Conservation (phyloP, 1,140 invertebrate genomes). For the Bombyx mori region ASM3026992v2 NC_085113.1:6732501-6733000, state of each 20-base stretch:
- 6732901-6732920: constrained; percentile 51
- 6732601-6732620: constrained; percentile 72
- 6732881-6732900: constrained; percentile 20
- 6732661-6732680: constrained; percentile 58
- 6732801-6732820: constrained; percentile 77
- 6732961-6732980: constrained; percentile 86
- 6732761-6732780: constrained; percentile 28
- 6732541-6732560: constrained; percentile 63
- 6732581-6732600: constrained; percentile 66
- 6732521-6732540: constrained; percentile 78
- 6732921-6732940: constrained; percentile 74
- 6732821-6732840: constrained; percentile 63
- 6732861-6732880: constrained; percentile 16
- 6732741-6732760: constrained; percentile 59
- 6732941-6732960: constrained; percentile 81
- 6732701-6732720: constrained; percentile 22
- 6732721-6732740: constrained; percentile 38
- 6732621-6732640: constrained; percentile 69
- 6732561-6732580: constrained; percentile 60
- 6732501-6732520: constrained; percentile 88
- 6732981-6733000: constrained; percentile 68
- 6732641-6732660: constrained; percentile 53
- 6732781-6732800: constrained; percentile 65
- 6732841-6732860: constrained; percentile 21
- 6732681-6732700: constrained; percentile 45